Percentiles rank a stretch among this genome's conserved stretches.
Evolutionary conservation across 1,140 invertebrate species (phyloP).

Genomic region (Meteorus sp.): DNA sequence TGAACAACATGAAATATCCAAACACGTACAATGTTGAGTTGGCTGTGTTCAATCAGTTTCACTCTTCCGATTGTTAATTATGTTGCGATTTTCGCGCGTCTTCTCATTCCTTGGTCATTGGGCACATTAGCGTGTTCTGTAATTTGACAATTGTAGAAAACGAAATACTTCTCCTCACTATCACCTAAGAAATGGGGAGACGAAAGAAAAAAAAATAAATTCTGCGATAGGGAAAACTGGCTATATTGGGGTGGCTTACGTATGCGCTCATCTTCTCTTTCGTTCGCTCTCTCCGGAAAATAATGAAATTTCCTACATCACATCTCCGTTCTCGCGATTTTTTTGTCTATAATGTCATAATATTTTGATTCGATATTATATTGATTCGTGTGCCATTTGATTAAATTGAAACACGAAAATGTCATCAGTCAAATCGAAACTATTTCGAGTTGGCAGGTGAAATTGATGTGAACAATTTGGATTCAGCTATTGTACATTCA

Average conservation of each 20-base stretch:
- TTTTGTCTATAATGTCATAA: background rate
- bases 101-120: conserved; percentile 38
- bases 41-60: background rate
- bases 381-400: too few species aligned
- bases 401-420: too few species aligned
- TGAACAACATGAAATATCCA: conserved; percentile 18
- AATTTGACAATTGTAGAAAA: background rate
- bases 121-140: background rate
- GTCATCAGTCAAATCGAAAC: too few species aligned
- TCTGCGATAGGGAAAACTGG: background rate
- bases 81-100: conserved; percentile 19
- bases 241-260: conserved; percentile 2
- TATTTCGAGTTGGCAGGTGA: too few species aligned
- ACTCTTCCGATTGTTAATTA: conserved; percentile 17
- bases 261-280: conserved; percentile 4
- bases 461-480: too few species aligned
- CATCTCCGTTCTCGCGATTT: background rate
- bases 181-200: too few species aligned
- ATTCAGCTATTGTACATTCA: too few species aligned
- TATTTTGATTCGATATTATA: background rate
- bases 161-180: background rate
- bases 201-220: background rate
- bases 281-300: background rate
- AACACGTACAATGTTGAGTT: background rate
- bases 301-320: too few species aligned